Conservation (phyloP, 2,113 vertebrate genomes). For the Vicugna pacos region DNA sequence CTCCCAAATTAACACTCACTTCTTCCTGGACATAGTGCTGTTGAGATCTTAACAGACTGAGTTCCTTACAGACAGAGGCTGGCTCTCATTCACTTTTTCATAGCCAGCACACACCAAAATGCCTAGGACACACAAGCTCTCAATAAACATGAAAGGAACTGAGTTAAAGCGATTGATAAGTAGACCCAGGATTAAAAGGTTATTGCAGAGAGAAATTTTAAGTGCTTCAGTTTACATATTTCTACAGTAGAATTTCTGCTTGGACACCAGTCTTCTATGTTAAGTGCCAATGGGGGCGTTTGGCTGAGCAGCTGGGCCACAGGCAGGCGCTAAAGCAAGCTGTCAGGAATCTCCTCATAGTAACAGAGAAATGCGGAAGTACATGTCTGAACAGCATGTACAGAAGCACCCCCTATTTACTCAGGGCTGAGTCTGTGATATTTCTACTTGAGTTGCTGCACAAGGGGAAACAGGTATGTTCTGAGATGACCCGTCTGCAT, state of each 20-base stretch:
- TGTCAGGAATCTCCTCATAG: background rate
- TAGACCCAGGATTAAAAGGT: background rate
- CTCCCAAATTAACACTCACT: background rate
- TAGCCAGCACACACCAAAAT: background rate
- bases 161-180: background rate
- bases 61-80: background rate
- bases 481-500: background rate
- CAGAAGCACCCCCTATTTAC: background rate
- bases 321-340: background rate
- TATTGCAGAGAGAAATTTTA: background rate
- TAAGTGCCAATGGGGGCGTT: no score
- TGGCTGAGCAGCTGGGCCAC: background rate
- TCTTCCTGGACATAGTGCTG: background rate
- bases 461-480: background rate
- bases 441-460: background rate
- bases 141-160: background rate
- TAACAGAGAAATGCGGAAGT: background rate
- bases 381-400: background rate
- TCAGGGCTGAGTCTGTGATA: background rate
- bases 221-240: background rate
- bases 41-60: background rate
- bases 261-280: background rate
- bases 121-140: background rate
- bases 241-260: background rate
- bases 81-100: background rate